Base-by-base conservation (phyloP, 2,797 vertebrate genomes). In the Typhlichthys eigenmanni region DNA sequence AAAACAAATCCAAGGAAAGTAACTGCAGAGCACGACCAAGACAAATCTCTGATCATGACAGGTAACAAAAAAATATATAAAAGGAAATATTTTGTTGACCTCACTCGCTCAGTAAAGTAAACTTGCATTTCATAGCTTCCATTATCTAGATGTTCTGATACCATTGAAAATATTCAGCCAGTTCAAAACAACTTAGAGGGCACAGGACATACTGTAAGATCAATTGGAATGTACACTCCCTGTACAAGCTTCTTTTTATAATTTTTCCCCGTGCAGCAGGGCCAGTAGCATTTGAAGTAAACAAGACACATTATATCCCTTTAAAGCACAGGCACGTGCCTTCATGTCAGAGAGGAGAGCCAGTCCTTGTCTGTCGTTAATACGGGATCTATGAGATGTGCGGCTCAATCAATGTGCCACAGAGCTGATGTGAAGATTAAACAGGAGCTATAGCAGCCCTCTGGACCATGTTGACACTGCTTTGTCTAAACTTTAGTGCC, bases 111-210 rank as follows among this genome's bases (percentile, higher is more conserved):
- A 55, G 60, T 61, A 50, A 71, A 64, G 52, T 8, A 47, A 29
- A 29, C 72, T 74, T 69, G 69, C 79, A 80, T 76, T 73, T 80
- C 52, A 82, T 54, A 55, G 68, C 62, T 66, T 60, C 71, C 53
- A 80, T 82, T 82, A 85, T 81, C 74, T 55, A 80, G 74, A 87
- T 83, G 6, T 49, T 54, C 63, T 75, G 69, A 79, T 68, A 45
- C 38, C 24, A 50, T 45, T 43, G 63, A 14, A 78, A 79, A 83
- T 4, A 29, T 4, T 29, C 24, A 29, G 24, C 24, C 24, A 29
- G 24, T 29, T 29, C 24, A 29, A 29, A 29, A 29, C 4, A 29
- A 38, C n/a, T 2, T 2, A 9, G 16, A 53, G 38, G 8, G 7
- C 45, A 38, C 8, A 13, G n/a, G 2, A 59, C 47, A 58, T 38